Conservation (phyloP, 2,888 invertebrate species). For the Drosophila kanekoi region DNA sequence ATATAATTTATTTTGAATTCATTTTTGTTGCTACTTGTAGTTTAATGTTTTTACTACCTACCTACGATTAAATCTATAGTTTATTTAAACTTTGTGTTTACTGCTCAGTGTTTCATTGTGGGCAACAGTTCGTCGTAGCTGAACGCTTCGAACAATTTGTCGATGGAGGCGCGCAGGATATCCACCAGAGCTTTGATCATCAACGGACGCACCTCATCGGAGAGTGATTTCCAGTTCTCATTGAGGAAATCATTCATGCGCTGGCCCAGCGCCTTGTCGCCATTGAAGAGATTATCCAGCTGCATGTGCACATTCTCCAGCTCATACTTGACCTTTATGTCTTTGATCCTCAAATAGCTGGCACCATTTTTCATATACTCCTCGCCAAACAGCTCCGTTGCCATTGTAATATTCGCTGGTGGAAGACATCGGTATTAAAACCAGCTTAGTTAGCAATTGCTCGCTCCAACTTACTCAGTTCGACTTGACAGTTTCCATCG, state of each 20-base stretch:
- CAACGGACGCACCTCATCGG: slow-evolving; percentile 89
- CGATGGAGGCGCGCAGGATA: slow-evolving; percentile 87
- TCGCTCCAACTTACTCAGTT: slow-evolving; percentile 87
- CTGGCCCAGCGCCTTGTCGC: slow-evolving; percentile 89
- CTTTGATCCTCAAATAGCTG: slow-evolving; percentile 87
- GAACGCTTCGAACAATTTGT: slow-evolving; percentile 87
- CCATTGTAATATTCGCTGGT: slow-evolving; percentile 89
- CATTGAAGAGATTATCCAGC: slow-evolving; percentile 90
- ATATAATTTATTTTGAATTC: slow-evolving; percentile 64
- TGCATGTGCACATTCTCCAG: slow-evolving; percentile 88
- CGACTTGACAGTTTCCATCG: slow-evolving; percentile 88
- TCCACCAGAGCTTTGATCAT: slow-evolving; percentile 88
- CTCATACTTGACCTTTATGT: slow-evolving; percentile 89
- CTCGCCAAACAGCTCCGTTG: slow-evolving; percentile 87
- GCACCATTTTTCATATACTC: slow-evolving; percentile 85
- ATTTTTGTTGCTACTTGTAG: slow-evolving; percentile 26
- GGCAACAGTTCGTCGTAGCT: slow-evolving; percentile 87
- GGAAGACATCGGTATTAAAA: slow-evolving; percentile 23
- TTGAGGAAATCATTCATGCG: slow-evolving; percentile 92
- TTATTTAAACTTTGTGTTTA: slow-evolving; percentile 13
- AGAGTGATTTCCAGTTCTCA: slow-evolving; percentile 91
- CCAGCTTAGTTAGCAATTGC: not conserved
- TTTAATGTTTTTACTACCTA: slow-evolving; percentile 36
- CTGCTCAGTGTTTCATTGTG: slow-evolving; percentile 38
- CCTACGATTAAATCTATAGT: slow-evolving; percentile 44